A percentile compares a stretch with the other conserved stretches of the same genome.
These are phyloP conservation scores for Eptesicus fuscus DNA, from an alignment of 2,113 vertebrate genomes.

Conservation along the genomic window DNA sequence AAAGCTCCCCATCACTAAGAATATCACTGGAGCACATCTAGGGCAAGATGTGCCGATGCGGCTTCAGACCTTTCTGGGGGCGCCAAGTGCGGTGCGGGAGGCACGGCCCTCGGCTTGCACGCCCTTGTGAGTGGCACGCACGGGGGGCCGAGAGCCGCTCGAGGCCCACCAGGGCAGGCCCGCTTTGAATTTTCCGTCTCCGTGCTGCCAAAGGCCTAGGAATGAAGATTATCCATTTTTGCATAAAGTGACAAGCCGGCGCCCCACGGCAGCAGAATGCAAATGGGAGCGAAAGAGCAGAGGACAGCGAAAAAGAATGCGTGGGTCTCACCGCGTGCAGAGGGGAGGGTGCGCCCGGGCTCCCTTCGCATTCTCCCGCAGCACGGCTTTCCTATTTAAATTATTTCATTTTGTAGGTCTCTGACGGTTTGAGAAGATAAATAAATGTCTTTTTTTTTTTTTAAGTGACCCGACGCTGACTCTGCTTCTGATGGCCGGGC, in stretches of 20 bases:
- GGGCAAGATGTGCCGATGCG: conserved; percentile 61
- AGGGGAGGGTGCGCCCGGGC: background rate
- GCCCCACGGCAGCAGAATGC: conserved; percentile 36
- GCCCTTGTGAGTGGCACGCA: background rate
- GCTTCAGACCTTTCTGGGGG: conserved; percentile 1
- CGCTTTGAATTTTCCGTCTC: conserved; percentile 49
- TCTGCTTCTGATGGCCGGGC: conserved; percentile 38
- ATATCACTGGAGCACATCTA: conserved; percentile 48
- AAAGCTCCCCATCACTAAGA: conserved; percentile 65
- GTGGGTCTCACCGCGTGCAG: background rate
- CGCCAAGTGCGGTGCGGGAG: accelerated
- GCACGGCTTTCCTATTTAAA: conserved; percentile 65
- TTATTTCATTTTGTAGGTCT: conserved; percentile 65
- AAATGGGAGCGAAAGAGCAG: conserved; percentile 57
- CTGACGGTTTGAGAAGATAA: conserved; percentile 48
- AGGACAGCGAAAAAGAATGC: conserved; percentile 47
- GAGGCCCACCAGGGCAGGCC: background rate
- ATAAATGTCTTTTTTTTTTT: conserved; percentile 52
- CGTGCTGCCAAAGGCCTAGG: conserved; percentile 25
- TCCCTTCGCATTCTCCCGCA: conserved; percentile 34
- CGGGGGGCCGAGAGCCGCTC: background rate
- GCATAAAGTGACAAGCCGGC: conserved; percentile 58
- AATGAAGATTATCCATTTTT: conserved; percentile 68
- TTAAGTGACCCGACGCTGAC: conserved; percentile 5
- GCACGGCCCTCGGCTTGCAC: background rate